Percentiles rank a stretch among this genome's conserved stretches.
These are phyloP conservation scores for Diplosoma virens DNA, from an alignment of 23 tunicate genomes.

Conservation along the genomic window DNA sequence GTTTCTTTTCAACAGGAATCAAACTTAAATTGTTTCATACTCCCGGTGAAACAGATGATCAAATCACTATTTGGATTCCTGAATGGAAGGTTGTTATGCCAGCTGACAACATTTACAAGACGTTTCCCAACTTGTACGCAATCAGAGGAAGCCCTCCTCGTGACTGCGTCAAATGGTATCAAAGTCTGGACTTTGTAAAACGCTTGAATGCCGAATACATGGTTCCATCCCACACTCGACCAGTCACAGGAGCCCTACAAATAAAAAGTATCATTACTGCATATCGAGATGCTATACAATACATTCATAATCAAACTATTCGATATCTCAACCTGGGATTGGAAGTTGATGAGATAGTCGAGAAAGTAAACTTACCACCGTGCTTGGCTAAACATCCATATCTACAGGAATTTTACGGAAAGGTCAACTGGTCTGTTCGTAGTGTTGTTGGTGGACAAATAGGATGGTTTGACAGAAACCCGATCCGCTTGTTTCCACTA, in stretches of 20 bases:
- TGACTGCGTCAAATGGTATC: constrained; percentile 44
- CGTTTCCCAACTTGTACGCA: constrained; percentile 92
- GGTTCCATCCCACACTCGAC: constrained; percentile 67
- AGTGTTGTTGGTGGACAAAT: constrained; percentile 43
- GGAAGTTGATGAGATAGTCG: constrained; percentile 61
- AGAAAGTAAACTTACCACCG: constrained; percentile 58
- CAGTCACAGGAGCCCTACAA: constrained; percentile 48
- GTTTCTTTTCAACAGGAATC: neutral
- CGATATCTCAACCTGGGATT: constrained; percentile 39
- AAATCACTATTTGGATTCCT: constrained; percentile 79
- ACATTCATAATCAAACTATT: constrained; percentile 77
- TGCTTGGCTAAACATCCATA: constrained; percentile 52
- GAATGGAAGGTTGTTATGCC: constrained; percentile 54
- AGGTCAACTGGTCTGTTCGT: constrained; percentile 82
- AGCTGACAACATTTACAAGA: constrained; percentile 74
- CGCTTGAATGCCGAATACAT: constrained; percentile 42
- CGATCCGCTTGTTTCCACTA: constrained; percentile 55
- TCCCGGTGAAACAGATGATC: constrained; percentile 95
- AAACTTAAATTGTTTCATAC: constrained; percentile 61
- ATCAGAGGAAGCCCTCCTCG: constrained; percentile 81
- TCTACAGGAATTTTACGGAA: constrained; percentile 71
- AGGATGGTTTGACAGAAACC: constrained; percentile 86
- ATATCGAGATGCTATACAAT: constrained; percentile 85
- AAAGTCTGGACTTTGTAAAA: constrained; percentile 53
- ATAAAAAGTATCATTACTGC: constrained; percentile 43